phyloP scores from a whole-genome alignment of 2,888 invertebrate genomes.

The Archips crataeganus region DNA sequence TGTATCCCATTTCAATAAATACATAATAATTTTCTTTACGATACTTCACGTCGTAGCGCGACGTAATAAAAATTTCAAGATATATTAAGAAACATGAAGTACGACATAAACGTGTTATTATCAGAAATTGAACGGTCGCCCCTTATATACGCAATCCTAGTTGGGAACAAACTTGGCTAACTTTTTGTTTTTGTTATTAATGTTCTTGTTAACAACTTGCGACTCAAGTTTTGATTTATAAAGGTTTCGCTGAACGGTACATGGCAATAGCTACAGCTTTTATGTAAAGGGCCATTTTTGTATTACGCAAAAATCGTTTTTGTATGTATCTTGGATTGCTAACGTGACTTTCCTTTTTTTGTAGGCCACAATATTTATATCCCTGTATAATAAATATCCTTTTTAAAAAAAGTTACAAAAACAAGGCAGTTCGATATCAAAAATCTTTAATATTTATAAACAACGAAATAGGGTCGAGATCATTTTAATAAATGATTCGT shows the following conservation, averaged over 20 bases:
- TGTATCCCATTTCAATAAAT: neutral
- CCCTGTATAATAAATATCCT: no score
- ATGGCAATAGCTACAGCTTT: neutral
- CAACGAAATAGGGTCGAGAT: slow-evolving; percentile 21
- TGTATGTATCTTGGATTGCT: no score
- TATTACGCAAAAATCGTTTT: no score
- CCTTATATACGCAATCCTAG: slow-evolving; percentile 25
- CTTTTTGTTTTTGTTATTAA: slow-evolving; percentile 42
- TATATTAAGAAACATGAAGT: slow-evolving; percentile 4
- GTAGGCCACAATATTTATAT: no score
- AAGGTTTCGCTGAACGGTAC: neutral
- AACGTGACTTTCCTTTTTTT: no score
- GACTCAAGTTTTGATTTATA: slow-evolving; percentile 35
- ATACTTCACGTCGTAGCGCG: neutral
- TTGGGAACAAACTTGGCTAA: slow-evolving; percentile 24
- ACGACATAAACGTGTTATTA: slow-evolving; percentile 22
- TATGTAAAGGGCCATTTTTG: neutral
- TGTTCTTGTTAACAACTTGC: slow-evolving; percentile 37
- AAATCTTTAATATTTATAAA: slow-evolving; percentile 15
- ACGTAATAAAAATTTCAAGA: slow-evolving; percentile 6
- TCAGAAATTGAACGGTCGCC: slow-evolving; percentile 9
- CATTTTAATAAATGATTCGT: slow-evolving; percentile 32
- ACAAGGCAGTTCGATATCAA: neutral
- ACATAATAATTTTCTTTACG: neutral
- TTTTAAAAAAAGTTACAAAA: neutral